Evolutionary conservation across 2,797 vertebrate genomes (phyloP).

Genomic region (Scarus forsteni): DNA sequence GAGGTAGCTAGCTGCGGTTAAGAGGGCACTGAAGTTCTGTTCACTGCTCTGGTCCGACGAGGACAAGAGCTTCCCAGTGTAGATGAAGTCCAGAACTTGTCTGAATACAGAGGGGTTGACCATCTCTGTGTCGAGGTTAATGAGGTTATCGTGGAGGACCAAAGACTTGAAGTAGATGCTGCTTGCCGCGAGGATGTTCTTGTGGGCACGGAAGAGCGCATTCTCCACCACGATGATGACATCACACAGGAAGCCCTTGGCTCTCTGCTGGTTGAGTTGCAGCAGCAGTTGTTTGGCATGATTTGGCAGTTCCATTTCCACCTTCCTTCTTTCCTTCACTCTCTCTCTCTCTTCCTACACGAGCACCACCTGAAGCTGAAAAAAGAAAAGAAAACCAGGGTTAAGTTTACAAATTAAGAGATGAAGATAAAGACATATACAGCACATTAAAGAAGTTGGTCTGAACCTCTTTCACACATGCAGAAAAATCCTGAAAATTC

Average conservation of each 20-base stretch:
- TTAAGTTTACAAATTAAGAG: conserved; percentile 22
- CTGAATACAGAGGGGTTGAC: conserved; percentile 96
- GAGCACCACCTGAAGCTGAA: conserved; percentile 87
- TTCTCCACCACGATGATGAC: conserved; percentile 99
- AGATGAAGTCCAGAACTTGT: conserved; percentile 98
- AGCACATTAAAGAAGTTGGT: not conserved
- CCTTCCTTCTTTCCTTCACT: conserved; percentile 78
- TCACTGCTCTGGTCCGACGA: conserved; percentile 91
- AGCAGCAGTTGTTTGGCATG: conserved; percentile 99
- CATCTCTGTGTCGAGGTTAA: conserved; percentile 99
- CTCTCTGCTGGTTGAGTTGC: conserved; percentile 99
- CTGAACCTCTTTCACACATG: too few species aligned
- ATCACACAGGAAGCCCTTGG: conserved; percentile 98
- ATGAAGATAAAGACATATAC: not conserved
- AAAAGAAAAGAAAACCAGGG: conserved; percentile 1
- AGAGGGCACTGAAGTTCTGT: conserved; percentile 94
- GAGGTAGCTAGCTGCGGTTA: conserved; percentile 99
- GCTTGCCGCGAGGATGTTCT: conserved; percentile 97
- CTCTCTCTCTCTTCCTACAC: conserved; percentile 87
- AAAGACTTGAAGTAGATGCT: conserved; percentile 99
- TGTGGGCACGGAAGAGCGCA: conserved; percentile 97
- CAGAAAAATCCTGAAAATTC: too few species aligned
- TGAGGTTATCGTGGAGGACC: conserved; percentile 98
- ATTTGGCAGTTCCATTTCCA: conserved; percentile 99
- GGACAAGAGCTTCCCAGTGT: conserved; percentile 95